phyloP scores from a whole-genome alignment of 2,888 invertebrate genomes.

The Thereva nobilitata region DNA sequence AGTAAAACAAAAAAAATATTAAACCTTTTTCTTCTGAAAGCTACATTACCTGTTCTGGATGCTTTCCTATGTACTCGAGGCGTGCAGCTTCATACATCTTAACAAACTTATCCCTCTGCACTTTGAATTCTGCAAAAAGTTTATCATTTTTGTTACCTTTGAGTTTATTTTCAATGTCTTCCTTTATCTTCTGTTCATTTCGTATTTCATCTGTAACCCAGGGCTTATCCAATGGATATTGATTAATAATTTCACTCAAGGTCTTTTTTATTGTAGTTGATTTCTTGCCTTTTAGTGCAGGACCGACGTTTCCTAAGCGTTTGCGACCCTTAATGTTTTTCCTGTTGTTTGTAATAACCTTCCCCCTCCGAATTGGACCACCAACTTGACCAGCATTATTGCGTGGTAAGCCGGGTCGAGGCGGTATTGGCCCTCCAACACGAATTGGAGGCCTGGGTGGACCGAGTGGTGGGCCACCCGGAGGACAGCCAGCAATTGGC shows the following conservation, averaged over 20 bases:
- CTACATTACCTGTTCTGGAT: conserved; percentile 58
- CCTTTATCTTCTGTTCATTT: conserved; percentile 61
- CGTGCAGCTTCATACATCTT: conserved; percentile 63
- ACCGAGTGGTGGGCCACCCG: conserved; percentile 37
- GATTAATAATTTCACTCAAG: conserved; percentile 54
- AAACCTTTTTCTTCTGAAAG: neutral
- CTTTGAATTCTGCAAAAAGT: conserved; percentile 63
- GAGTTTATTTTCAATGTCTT: conserved; percentile 60
- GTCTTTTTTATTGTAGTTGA: conserved; percentile 50
- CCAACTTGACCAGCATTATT: conserved; percentile 16
- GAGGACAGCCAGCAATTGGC: conserved; percentile 36
- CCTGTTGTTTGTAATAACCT: conserved; percentile 32
- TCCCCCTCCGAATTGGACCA: conserved; percentile 38
- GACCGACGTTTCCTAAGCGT: conserved; percentile 13
- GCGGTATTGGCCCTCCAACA: conserved; percentile 26
- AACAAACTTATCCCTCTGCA: conserved; percentile 64
- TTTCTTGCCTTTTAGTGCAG: conserved; percentile 15
- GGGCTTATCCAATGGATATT: conserved; percentile 61
- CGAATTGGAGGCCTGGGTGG: conserved; percentile 36
- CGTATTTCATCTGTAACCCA: conserved; percentile 65
- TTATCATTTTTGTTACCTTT: conserved; percentile 60
- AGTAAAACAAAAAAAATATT: conserved; percentile 2
- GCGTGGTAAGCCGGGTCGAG: conserved; percentile 15
- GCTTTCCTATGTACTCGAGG: conserved; percentile 61
- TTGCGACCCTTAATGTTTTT: conserved; percentile 24